phyloP scores from a whole-genome alignment of 2,888 invertebrate genomes.

The Lycaena phlaeas region DNA sequence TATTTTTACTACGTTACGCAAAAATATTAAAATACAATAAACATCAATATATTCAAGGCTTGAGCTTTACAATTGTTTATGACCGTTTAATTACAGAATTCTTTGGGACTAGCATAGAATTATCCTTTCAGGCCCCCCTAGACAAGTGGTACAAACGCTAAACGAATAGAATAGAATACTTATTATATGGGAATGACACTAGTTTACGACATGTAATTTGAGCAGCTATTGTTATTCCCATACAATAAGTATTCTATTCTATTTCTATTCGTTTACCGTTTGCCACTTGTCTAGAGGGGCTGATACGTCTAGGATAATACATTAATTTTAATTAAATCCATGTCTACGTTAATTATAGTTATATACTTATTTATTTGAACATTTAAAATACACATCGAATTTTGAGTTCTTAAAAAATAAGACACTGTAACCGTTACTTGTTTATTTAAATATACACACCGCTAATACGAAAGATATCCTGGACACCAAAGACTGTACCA shows the following conservation, averaged over 20 bases:
- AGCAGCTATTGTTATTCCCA: no score
- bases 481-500: no score
- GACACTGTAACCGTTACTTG: slow-evolving; percentile 4
- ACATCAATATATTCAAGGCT: slow-evolving; percentile 2
- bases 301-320: background rate
- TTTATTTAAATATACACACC: background rate
- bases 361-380: background rate
- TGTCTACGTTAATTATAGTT: slow-evolving; percentile 3
- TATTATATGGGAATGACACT: no score
- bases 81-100: background rate
- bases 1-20: background rate
- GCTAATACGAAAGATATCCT: no score
- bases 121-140: no score
- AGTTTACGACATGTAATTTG: no score
- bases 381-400: background rate
- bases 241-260: no score
- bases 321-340: background rate
- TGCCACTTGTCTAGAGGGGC: no score
- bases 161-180: no score
- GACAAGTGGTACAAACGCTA: no score
- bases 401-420: slow-evolving; percentile 5
- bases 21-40: slow-evolving; percentile 5
- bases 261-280: no score
- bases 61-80: slow-evolving; percentile 1
- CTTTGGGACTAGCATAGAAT: background rate